phyloP scores from a whole-genome alignment of 2,888 invertebrate species.

The Chrysolina haemoptera region DNA sequence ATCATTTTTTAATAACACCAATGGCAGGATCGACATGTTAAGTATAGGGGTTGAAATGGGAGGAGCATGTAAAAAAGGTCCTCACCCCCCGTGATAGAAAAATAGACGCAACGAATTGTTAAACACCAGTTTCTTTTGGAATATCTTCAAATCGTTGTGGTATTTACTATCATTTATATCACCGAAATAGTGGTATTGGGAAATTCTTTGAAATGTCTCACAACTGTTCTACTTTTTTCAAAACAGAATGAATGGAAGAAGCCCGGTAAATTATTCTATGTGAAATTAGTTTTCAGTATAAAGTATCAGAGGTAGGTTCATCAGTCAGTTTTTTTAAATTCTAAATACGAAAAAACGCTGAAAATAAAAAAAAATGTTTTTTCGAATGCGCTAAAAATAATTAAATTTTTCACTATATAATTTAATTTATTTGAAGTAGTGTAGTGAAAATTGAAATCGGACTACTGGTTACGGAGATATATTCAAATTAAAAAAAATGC shows the following conservation, averaged over 20 bases:
- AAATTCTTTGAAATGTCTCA: constrained; percentile 30
- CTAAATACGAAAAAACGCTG: too few relatives aligned
- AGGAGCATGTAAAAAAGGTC: not conserved
- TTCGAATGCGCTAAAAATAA: too few relatives aligned
- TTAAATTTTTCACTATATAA: too few relatives aligned
- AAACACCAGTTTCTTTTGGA: not conserved
- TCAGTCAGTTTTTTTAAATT: too few relatives aligned
- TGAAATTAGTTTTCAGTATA: constrained; percentile 10
- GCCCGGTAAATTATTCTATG: constrained; percentile 3
- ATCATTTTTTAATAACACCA: not conserved
- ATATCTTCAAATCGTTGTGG: not conserved
- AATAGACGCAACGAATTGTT: not conserved
- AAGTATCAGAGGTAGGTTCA: too few relatives aligned
- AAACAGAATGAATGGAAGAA: constrained; percentile 10
- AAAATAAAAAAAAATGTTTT: too few relatives aligned
- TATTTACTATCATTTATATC: not conserved
- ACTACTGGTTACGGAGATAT: too few relatives aligned
- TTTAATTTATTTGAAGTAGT: too few relatives aligned
- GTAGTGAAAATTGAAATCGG: too few relatives aligned
- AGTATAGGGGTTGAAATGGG: constrained; percentile 5
- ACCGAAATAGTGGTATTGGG: constrained; percentile 8
- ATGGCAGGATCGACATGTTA: not conserved
- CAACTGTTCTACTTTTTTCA: constrained; percentile 12
- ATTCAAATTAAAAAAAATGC: too few relatives aligned
- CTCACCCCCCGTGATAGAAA: not conserved